Evolutionary conservation across 2,888 invertebrate species (phyloP).

Genomic region (Norana najaformis): DNA sequence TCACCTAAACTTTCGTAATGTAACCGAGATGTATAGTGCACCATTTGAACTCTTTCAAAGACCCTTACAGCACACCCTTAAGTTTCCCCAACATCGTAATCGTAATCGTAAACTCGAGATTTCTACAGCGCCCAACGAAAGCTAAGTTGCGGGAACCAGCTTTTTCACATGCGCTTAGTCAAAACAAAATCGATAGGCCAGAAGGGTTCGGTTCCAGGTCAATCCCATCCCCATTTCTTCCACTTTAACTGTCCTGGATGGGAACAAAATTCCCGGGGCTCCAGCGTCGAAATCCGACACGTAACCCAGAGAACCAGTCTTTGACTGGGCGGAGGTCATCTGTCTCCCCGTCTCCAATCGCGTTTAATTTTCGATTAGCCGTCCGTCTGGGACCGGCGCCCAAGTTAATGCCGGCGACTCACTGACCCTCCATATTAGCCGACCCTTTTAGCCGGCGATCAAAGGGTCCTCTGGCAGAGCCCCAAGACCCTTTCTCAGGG

Average conservation of each 20-base stretch:
- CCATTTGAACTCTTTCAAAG: too few species aligned
- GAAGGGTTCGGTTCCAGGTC: too few species aligned
- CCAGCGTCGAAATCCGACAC: not conserved
- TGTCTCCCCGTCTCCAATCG: not conserved
- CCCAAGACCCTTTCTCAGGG: not conserved
- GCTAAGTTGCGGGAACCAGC: too few species aligned
- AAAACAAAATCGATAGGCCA: too few species aligned
- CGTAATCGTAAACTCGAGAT: too few species aligned
- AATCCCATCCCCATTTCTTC: too few species aligned
- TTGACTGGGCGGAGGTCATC: not conserved
- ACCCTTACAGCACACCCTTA: too few species aligned
- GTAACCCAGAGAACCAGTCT: not conserved
- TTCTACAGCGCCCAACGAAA: too few species aligned
- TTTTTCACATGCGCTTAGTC: too few species aligned
- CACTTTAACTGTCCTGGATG: not conserved
- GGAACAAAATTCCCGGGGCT: not conserved
- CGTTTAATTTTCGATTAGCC: constrained; percentile 13
- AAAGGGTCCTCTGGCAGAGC: not conserved
- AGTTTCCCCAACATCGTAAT: too few species aligned
- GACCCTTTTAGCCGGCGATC: not conserved
- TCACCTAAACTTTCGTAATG: too few species aligned
- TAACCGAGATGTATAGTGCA: too few species aligned
- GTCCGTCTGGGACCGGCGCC: not conserved
- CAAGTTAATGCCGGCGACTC: not conserved
- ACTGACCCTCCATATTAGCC: not conserved